Conservation (phyloP, 2,113 vertebrate genomes). For the Herpailurus yagouaroundi region DNA sequence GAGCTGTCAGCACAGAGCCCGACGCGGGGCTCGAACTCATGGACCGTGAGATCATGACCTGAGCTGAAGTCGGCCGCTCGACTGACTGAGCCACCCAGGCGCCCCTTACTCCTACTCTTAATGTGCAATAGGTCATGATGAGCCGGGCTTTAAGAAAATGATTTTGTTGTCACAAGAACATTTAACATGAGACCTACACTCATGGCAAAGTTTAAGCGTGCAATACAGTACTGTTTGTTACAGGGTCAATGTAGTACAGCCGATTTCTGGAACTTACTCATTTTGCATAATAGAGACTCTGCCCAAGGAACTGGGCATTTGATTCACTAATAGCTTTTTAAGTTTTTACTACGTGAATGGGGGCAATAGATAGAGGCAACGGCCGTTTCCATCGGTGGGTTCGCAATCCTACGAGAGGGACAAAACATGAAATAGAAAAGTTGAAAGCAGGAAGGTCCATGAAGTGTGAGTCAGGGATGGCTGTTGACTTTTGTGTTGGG, state of each 20-base stretch:
- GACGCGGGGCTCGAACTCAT: too few species aligned
- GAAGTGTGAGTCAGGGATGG: background rate
- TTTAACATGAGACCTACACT: too few species aligned
- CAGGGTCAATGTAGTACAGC: fast-evolving
- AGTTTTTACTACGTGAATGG: background rate
- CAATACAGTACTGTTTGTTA: fast-evolving
- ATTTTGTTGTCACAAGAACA: background rate
- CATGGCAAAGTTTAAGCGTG: too few species aligned
- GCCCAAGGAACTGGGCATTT: background rate
- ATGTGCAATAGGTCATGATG: background rate
- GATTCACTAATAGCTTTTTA: background rate
- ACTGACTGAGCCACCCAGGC: too few species aligned
- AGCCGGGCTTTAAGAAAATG: background rate
- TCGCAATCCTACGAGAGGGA: background rate
- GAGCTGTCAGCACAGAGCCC: too few species aligned
- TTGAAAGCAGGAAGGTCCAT: background rate
- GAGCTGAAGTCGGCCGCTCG: too few species aligned
- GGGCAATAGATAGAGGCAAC: background rate
- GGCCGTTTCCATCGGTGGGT: background rate
- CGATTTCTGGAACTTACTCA: background rate
- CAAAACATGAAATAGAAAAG: background rate
- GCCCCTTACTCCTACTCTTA: background rate
- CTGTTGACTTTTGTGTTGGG: background rate
- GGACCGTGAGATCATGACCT: too few species aligned
- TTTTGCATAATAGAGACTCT: too few species aligned